Evolutionary conservation across 2,888 invertebrate genomes (phyloP), one percentile per base, ranked within the genome.

Genomic region (Phyllotreta striolata): DNA sequence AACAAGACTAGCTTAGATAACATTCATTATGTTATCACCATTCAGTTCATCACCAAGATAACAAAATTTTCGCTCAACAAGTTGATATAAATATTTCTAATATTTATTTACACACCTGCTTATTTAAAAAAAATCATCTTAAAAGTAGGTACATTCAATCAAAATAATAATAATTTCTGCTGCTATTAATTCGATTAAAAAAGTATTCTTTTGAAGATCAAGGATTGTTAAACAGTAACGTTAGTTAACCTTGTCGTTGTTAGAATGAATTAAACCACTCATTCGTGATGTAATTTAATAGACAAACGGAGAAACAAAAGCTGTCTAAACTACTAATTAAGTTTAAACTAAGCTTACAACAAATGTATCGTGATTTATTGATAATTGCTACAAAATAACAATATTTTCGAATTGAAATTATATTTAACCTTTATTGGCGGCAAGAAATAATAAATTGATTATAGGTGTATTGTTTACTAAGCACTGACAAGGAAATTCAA

Each of bases 151-250:
- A 24, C 7, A 13, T 1, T 9, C 13, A 24, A 47, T 37, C 12
- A 51, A 51, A 51, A 51, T 12, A 37, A 6, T 6, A 8, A 10
- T 24, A 24, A 24, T 24, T 24, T 24, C 24, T 24, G 24, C 4
- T 24, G 24, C 24, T 24, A 24, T 24, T 24, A 24, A 24, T 24
- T 24, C 24, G 24, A 24, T 24, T 24, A 24, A 56, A 47, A 47
- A 34, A 57, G 39, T 57, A 57, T 39, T 6, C 14, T 2, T 38
- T 1, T 57, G 57, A 57, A 57, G 57, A 57, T 57, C 57, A 57
- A 57, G 57, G 57, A 37, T 57, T 38, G 13, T 39, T 24, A n/a
- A 41, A 56, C n/a, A 37, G 38, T 37, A 43, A 46, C 37, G 38
- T 40, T 39, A 46, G 35, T 12, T 47, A 46, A 57, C 57, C 57